Evolutionary conservation across 2,797 vertebrate genomes (phyloP).

Genomic region (Cuniculus paca): DNA sequence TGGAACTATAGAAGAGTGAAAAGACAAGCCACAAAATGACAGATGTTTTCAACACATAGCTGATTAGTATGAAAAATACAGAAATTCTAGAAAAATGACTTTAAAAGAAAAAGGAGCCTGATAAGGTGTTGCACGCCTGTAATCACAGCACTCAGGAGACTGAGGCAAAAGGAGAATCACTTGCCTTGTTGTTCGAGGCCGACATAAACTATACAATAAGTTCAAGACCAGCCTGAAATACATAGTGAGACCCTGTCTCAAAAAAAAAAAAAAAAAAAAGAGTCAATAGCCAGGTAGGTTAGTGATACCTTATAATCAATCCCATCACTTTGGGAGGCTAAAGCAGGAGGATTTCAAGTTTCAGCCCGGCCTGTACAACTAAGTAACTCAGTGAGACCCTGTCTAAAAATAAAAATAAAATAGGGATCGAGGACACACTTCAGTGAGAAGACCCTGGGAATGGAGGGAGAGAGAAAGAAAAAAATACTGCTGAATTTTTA

Average conservation of each 20-base stretch:
- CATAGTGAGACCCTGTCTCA: neutral
- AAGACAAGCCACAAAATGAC: constrained; percentile 16
- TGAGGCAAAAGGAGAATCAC: neutral
- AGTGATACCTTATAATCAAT: neutral
- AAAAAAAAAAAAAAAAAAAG: neutral
- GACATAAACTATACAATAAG: neutral
- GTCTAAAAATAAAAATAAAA: neutral
- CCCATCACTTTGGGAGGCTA: neutral
- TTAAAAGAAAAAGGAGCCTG: neutral
- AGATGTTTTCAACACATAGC: neutral
- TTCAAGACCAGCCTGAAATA: neutral
- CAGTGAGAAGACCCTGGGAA: neutral
- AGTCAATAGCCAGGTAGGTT: neutral
- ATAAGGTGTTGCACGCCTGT: neutral
- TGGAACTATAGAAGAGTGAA: neutral
- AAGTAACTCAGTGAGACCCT: neutral
- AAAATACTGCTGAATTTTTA: neutral
- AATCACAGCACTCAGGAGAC: neutral
- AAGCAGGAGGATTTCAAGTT: neutral
- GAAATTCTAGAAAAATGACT: constrained; percentile 19
- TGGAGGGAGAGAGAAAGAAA: neutral
- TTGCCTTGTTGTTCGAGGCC: neutral
- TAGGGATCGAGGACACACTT: neutral
- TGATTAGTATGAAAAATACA: constrained; percentile 16
- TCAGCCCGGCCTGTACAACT: neutral